Percentiles rank a stretch among this genome's conserved stretches.
phyloP scores from a whole-genome alignment of 2,797 vertebrate genomes.

The Euphonia xanthogaster region DNA sequence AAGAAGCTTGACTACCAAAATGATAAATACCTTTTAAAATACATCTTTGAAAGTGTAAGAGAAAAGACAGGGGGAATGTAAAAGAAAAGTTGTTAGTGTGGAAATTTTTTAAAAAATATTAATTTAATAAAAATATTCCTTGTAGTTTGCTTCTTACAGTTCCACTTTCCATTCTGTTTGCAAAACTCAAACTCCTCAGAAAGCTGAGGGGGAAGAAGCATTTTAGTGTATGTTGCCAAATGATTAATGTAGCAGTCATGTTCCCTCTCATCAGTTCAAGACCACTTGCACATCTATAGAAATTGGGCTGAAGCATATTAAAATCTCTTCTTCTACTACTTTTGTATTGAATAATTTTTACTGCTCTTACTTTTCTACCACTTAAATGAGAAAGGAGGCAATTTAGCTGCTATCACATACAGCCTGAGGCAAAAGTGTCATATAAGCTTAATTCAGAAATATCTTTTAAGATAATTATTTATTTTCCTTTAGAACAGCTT shows the following conservation, averaged over 20 bases:
- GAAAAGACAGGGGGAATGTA: background rate
- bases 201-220: slow-evolving; percentile 14
- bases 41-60: background rate
- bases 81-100: background rate
- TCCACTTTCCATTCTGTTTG: slow-evolving; percentile 6
- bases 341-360: background rate
- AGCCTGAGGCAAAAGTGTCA: slow-evolving; percentile 8
- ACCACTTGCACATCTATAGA: slow-evolving; percentile 42
- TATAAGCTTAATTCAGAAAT: background rate
- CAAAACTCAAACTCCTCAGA: background rate
- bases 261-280: slow-evolving; percentile 52
- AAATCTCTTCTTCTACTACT: slow-evolving; percentile 25
- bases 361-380: slow-evolving; percentile 15
- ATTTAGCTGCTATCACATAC: slow-evolving; percentile 6
- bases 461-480: slow-evolving; percentile 21
- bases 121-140: background rate
- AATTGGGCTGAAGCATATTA: slow-evolving; percentile 20
- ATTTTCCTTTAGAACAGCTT: background rate
- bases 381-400: slow-evolving; percentile 40
- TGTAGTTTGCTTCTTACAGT: background rate
- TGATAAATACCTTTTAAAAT: slow-evolving; percentile 6
- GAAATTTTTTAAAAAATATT: background rate
- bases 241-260: slow-evolving; percentile 60
- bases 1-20: background rate
- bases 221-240: slow-evolving; percentile 27